phyloP scores from a whole-genome alignment of 2,888 invertebrate species.

The Reticulitermes lucifugus region DNA sequence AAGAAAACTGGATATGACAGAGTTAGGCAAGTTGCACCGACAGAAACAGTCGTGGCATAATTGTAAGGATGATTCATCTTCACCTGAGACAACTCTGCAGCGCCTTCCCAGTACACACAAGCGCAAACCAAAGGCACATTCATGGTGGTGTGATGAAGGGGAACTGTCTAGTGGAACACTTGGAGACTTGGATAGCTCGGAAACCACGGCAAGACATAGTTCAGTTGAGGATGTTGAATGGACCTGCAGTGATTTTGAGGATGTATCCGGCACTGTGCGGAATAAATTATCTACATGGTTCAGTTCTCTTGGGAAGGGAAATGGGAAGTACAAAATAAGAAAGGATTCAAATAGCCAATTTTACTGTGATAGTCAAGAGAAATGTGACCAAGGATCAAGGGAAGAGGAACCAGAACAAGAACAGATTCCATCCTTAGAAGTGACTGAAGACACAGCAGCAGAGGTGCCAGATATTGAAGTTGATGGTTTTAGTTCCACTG shows the following conservation, averaged over 20 bases:
- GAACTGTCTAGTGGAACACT: conserved; percentile 52
- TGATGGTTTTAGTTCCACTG: conserved; percentile 1
- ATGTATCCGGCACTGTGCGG: conserved; percentile 51
- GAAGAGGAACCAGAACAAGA: background rate
- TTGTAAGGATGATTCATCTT: conserved; percentile 40
- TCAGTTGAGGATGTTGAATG: conserved; percentile 50
- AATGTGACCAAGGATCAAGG: background rate
- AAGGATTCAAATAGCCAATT: conserved; percentile 55
- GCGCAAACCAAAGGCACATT: background rate
- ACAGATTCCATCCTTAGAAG: background rate
- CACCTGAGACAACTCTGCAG: background rate
- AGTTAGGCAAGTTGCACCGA: background rate
- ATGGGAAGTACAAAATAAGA: conserved; percentile 53
- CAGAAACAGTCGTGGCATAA: conserved; percentile 51
- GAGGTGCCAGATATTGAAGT: conserved; percentile 22
- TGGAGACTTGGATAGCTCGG: conserved; percentile 52
- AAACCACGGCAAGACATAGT: conserved; percentile 46
- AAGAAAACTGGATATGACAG: conserved; percentile 16
- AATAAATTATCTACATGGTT: conserved; percentile 56
- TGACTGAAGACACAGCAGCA: conserved; percentile 17
- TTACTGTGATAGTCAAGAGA: conserved; percentile 51
- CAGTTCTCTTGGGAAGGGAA: conserved; percentile 59
- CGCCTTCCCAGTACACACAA: conserved; percentile 9
- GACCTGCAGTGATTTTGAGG: conserved; percentile 1
- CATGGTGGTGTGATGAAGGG: conserved; percentile 53